Evolutionary conservation across 1,140 invertebrate genomes (phyloP).

Genomic region (Araneus ventricosus): DNA sequence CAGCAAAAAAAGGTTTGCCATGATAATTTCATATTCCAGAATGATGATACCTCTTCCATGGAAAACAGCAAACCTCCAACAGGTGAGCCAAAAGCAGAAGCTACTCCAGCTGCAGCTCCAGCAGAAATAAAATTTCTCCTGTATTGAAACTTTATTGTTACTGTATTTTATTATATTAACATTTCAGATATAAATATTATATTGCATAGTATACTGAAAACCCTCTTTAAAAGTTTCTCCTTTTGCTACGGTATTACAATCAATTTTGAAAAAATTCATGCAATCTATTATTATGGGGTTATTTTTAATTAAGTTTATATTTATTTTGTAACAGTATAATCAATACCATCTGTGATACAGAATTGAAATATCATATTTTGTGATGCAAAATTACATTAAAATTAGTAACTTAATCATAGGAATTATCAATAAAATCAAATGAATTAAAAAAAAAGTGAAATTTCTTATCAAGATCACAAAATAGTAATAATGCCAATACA

Average conservation of each 20-base stretch:
- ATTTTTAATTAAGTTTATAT: neutral
- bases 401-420: no score
- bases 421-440: no score
- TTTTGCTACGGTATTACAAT: neutral
- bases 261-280: neutral
- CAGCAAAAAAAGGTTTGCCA: conserved; percentile 99
- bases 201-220: neutral
- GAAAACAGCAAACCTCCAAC: conserved; percentile 98
- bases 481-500: no score
- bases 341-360: no score
- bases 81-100: conserved; percentile 99
- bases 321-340: no score
- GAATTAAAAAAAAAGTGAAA: no score
- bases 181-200: neutral
- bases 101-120: conserved; percentile 98
- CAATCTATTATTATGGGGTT: neutral
- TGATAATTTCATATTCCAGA: conserved; percentile 98
- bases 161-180: no score
- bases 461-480: no score
- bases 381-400: no score
- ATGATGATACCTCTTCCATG: conserved; percentile 99
- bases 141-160: neutral
- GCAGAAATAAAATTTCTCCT: conserved; percentile 89
- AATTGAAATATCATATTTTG: no score
- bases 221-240: neutral